These are phyloP conservation scores for Chunga burmeisteri DNA, from an alignment of 2,113 vertebrate species.

Conservation along the genomic window DNA sequence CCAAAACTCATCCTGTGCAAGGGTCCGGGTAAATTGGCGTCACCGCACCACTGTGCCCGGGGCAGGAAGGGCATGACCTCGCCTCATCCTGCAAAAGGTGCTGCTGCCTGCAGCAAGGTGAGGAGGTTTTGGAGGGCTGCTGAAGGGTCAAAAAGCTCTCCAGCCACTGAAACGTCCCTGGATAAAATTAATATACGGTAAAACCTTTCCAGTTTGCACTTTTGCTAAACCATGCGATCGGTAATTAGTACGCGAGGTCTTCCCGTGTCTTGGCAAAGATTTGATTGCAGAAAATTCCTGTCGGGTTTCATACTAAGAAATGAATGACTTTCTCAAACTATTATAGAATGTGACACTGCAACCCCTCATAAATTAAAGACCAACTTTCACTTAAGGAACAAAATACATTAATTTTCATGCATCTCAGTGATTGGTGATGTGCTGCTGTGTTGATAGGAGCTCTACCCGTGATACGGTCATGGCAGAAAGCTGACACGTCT, in stretches of 20 bases:
- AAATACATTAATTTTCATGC: not conserved
- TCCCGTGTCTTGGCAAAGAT: not conserved
- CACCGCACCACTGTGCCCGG: not conserved
- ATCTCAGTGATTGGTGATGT: not conserved
- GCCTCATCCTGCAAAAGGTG: not conserved
- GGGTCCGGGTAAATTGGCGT: too few relatives aligned
- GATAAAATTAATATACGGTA: not conserved
- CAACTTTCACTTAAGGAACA: not conserved
- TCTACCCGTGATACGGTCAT: not conserved
- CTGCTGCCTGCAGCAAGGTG: not conserved
- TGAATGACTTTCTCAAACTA: not conserved
- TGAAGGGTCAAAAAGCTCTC: not conserved
- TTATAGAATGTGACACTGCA: not conserved
- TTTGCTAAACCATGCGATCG: rapidly evolving
- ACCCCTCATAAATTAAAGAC: not conserved
- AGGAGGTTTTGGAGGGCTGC: not conserved
- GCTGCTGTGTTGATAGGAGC: not conserved
- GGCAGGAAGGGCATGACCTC: not conserved
- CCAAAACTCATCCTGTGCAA: not conserved
- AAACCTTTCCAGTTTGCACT: not conserved
- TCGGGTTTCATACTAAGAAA: not conserved
- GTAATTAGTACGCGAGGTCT: not conserved
- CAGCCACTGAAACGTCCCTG: not conserved
- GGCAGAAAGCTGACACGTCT: not conserved
- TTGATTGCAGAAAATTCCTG: not conserved